A percentile compares a stretch with the other conserved stretches of the same genome.
Evolutionary conservation across 2,797 vertebrate species (phyloP).

Genomic region (Tachyglossus aculeatus): DNA sequence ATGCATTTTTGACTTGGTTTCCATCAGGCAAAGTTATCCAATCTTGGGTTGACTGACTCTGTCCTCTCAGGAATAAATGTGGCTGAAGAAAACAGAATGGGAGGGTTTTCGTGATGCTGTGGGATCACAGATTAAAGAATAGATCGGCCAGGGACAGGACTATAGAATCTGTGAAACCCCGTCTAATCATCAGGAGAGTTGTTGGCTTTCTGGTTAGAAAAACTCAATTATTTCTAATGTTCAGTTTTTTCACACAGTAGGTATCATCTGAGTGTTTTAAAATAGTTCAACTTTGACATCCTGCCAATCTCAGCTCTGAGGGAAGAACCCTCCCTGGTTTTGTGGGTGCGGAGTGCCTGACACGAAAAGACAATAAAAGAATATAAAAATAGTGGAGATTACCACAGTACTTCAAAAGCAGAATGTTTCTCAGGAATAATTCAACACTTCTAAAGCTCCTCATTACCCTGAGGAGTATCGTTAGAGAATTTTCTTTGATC

Average conservation of each 20-base stretch:
- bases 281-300: constrained; percentile 29
- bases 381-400: constrained; percentile 68
- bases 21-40: too few species aligned
- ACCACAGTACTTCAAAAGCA: constrained; percentile 63
- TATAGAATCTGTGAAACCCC: not conserved
- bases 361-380: constrained; percentile 57
- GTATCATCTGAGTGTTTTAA: constrained; percentile 31
- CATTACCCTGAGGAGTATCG: constrained; percentile 52
- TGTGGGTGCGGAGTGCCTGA: constrained; percentile 38
- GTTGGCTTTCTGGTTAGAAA: accelerated
- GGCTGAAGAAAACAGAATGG: too few species aligned
- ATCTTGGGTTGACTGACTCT: too few species aligned
- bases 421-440: constrained; percentile 71
- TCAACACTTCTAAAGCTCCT: constrained; percentile 50
- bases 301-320: constrained; percentile 43
- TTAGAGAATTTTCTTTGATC: constrained; percentile 66
- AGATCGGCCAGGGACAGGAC: not conserved
- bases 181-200: accelerated
- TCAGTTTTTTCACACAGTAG: not conserved
- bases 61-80: too few species aligned
- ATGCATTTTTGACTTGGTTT: too few species aligned
- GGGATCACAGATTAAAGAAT: accelerated
- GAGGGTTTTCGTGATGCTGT: too few species aligned
- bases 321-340: constrained; percentile 29
- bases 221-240: not conserved